phyloP scores from a whole-genome alignment of 2,797 vertebrate species.

The Apogon hyalosoma region DNA sequence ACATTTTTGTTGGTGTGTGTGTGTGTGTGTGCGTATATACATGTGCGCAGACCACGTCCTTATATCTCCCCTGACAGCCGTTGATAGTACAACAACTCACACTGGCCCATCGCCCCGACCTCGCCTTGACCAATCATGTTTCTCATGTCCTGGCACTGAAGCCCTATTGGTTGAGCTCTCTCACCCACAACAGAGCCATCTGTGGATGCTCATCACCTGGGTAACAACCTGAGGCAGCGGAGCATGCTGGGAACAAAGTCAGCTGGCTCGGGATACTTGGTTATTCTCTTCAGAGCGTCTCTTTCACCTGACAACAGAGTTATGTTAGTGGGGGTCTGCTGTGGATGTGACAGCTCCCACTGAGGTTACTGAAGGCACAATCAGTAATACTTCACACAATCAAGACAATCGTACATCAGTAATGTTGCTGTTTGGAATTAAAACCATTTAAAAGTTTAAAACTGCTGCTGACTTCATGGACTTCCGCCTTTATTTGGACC shows the following conservation, averaged over 20 bases:
- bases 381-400: constrained; percentile 23
- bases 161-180: constrained; percentile 70
- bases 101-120: constrained; percentile 59
- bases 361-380: background rate
- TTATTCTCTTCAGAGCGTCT: constrained; percentile 6
- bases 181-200: constrained; percentile 75
- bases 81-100: constrained; percentile 60
- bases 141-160: constrained; percentile 41
- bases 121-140: constrained; percentile 68
- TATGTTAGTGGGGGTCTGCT: background rate
- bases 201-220: constrained; percentile 72
- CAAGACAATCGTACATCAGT: background rate
- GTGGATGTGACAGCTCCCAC: background rate
- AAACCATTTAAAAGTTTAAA: too few species aligned
- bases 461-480: too few species aligned
- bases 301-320: constrained; percentile 25
- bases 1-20: constrained; percentile 8
- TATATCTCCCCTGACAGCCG: constrained; percentile 47
- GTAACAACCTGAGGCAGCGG: constrained; percentile 70
- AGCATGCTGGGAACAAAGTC: constrained; percentile 59
- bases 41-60: constrained; percentile 14
- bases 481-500: too few species aligned
- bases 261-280: constrained; percentile 38
- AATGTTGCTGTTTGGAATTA: background rate
- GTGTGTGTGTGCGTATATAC: constrained; percentile 1